Evolutionary conservation across 2,113 vertebrate genomes (phyloP), one percentile per base, ranked within the genome.

Genomic region (Pterophyllum scalare): DNA sequence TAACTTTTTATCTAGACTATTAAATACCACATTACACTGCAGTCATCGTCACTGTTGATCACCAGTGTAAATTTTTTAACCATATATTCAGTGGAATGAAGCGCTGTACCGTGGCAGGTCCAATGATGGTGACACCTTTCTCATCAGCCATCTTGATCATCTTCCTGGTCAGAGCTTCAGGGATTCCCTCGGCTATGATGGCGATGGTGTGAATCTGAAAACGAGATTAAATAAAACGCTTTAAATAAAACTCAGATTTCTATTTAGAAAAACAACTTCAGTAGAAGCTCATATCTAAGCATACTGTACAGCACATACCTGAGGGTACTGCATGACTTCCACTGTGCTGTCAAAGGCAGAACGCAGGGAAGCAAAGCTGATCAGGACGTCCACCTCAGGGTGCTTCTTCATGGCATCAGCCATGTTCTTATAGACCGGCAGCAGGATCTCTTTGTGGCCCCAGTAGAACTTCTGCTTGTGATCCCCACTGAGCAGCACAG

Each of bases 381-480:
- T 99, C 15, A 99, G 90, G 62, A 99, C 98, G 0, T 99, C 98
- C 57, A 99, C 98, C 35, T 98, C 97, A 0, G 97, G 96, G 87
- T 99, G 98, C 87, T 98, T 99, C 94, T 95, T 98, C 97, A 97
- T 98, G 75, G 98, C 98, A 22, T 99, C 98, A 0, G 95, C 94
- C 98, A 99, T 99, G 92, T 97, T 98, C 94, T 99, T 99, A 89
- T 97, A 99, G 64, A 99, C 98, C 0, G 98, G 98, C 62, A 99
- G 92, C 84, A 99, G 95, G 91, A 99, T 99, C 92, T 99, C 98
- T 80, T 99, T 99, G 94, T 99, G 98, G 57, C 98, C 98, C 98
- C 98, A 99, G n/a, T 99, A 99, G 93, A 99, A 99, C 89, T 99
- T 99, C 95, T 99, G 98, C 91, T 98, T 99, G 94, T 99, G 98